A percentile compares a stretch with the other conserved stretches of the same genome.
These are phyloP conservation scores for Clarias pachynema DNA, from an alignment of 2,797 vertebrate species.

Conservation along the genomic window DNA sequence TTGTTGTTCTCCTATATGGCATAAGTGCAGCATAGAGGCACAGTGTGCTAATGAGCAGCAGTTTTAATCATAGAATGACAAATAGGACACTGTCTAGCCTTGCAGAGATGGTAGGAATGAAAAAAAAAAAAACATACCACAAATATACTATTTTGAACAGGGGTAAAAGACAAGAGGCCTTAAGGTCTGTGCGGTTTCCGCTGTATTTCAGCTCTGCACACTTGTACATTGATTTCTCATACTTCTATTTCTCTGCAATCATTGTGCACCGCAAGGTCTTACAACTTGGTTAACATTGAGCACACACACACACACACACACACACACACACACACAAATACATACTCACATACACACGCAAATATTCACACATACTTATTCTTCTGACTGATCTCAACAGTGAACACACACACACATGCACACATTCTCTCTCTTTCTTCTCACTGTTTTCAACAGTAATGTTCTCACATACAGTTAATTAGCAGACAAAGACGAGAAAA, in stretches of 20 bases:
- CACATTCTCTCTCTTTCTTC: constrained; percentile 1
- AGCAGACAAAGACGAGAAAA: constrained; percentile 21
- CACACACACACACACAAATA: neutral
- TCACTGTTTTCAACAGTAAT: neutral
- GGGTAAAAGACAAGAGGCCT: neutral
- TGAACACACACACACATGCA: neutral
- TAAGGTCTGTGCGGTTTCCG: neutral
- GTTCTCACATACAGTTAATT: constrained; percentile 27
- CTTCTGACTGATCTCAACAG: neutral
- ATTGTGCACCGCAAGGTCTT: constrained; percentile 1
- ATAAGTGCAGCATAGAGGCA: neutral
- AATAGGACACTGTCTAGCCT: neutral
- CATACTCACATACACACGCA: neutral
- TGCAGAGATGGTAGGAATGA: neutral
- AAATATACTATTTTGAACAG: neutral
- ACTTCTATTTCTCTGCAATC: constrained; percentile 16
- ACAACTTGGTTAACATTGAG: constrained; percentile 10
- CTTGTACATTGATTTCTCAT: constrained; percentile 9
- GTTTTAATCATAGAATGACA: neutral
- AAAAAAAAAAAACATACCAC: neutral
- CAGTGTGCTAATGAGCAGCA: neutral
- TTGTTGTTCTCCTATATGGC: neutral
- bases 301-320: neutral
- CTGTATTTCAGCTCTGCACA: neutral
- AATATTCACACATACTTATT: neutral